These are phyloP conservation scores for Elgaria multicarinata DNA, from an alignment of 2,113 vertebrate genomes.

Conservation along the genomic window DNA sequence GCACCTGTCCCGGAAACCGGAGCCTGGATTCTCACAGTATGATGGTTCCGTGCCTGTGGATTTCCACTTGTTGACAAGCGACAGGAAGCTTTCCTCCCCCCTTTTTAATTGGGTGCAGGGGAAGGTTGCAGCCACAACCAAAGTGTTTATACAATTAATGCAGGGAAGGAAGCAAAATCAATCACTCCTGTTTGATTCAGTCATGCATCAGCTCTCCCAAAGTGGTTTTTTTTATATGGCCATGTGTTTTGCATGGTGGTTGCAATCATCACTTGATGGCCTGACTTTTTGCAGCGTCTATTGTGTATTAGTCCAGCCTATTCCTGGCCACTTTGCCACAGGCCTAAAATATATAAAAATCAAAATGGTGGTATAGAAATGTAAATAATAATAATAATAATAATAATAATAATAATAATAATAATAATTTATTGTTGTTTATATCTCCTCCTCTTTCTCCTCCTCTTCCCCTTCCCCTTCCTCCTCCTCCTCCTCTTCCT, in stretches of 20 bases:
- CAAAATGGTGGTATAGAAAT: too few relatives aligned
- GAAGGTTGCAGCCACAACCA: fast-evolving
- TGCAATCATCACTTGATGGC: not conserved
- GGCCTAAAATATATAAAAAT: not conserved
- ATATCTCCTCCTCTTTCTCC: too few relatives aligned
- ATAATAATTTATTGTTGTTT: too few relatives aligned
- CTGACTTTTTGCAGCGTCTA: not conserved
- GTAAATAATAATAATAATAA: too few relatives aligned
- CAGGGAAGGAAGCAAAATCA: not conserved
- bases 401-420: too few relatives aligned
- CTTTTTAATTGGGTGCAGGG: not conserved
- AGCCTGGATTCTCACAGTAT: not conserved
- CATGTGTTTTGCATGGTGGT: not conserved
- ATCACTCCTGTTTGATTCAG: not conserved
- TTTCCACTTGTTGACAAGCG: fast-evolving
- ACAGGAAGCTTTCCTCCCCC: not conserved
- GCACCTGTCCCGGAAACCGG: fast-evolving
- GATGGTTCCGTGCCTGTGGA: fast-evolving
- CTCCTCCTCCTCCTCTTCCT: too few relatives aligned
- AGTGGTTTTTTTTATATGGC: not conserved
- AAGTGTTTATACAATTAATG: not conserved
- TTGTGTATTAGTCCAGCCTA: too few relatives aligned
- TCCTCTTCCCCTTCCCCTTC: too few relatives aligned
- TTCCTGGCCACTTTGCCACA: not conserved
- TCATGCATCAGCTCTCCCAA: not conserved